Conservation (phyloP, 2,113 vertebrate genomes). For the Gopherus evgoodei region DNA sequence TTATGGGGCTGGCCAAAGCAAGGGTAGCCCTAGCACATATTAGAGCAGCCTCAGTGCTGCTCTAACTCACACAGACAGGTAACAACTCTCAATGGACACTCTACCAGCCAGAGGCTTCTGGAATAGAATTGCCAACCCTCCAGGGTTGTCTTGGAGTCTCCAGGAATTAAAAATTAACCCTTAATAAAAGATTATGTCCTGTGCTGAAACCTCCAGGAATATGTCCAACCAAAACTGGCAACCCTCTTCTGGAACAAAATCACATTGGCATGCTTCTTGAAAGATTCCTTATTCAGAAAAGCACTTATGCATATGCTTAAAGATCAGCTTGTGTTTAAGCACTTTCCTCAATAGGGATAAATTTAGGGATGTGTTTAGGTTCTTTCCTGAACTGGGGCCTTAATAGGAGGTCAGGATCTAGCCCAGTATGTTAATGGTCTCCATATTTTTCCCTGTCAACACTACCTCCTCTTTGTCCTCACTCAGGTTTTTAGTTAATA, state of each 20-base stretch:
- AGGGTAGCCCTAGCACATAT: not conserved
- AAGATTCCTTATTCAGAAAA: not conserved
- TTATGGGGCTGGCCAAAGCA: not conserved
- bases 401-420: not conserved
- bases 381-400: not conserved
- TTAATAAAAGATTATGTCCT: no score
- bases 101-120: not conserved
- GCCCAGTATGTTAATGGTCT: not conserved
- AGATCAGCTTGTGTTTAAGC: not conserved
- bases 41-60: not conserved
- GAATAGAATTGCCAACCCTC: not conserved
- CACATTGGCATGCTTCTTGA: not conserved
- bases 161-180: no score
- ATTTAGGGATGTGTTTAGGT: not conserved
- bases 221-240: no score
- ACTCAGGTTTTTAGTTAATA: not conserved
- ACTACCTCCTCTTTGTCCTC: not conserved
- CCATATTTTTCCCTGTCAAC: not conserved
- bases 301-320: not conserved
- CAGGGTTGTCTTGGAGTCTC: no score
- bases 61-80: not conserved
- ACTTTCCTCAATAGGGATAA: not conserved
- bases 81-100: not conserved
- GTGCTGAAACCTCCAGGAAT: no score
- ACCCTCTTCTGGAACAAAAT: not conserved